Evolutionary conservation across 2,888 invertebrate species (phyloP).

Genomic region (Falcaria lacertinaria): DNA sequence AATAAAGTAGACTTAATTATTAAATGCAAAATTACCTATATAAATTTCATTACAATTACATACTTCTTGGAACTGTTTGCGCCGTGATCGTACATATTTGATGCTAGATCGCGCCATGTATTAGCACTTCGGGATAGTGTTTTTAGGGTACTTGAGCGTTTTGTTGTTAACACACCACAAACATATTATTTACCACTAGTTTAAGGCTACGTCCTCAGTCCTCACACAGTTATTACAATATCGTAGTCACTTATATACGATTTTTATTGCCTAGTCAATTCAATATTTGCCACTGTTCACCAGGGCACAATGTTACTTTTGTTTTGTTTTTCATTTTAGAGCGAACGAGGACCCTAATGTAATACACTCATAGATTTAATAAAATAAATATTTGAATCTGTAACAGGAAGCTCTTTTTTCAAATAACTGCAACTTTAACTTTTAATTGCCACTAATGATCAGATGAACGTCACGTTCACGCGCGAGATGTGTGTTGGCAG

Average conservation of each 20-base stretch:
- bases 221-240: slow-evolving; percentile 39
- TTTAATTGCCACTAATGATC: background rate
- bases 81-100: slow-evolving; percentile 26
- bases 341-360: slow-evolving; percentile 36
- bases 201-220: slow-evolving; percentile 37
- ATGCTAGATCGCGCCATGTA: slow-evolving; percentile 16
- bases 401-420: slow-evolving; percentile 44
- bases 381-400: slow-evolving; percentile 27
- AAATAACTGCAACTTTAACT: slow-evolving; percentile 15
- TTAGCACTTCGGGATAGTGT: slow-evolving; percentile 26
- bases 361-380: slow-evolving; percentile 16
- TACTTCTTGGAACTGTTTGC: slow-evolving; percentile 34
- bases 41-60: slow-evolving; percentile 35
- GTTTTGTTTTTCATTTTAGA: slow-evolving; percentile 23
- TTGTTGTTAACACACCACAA: slow-evolving; percentile 30
- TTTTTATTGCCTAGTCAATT: slow-evolving; percentile 5
- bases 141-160: slow-evolving; percentile 36
- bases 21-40: slow-evolving; percentile 45
- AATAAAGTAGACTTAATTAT: too few relatives aligned
- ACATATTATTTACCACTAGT: slow-evolving; percentile 42
- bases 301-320: slow-evolving; percentile 12
- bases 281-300: slow-evolving; percentile 15
- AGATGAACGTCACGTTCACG: background rate
- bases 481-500: too few relatives aligned
- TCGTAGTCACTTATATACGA: slow-evolving; percentile 34